These are phyloP conservation scores for Agonopterix alstromeriana DNA, from an alignment of 2,888 invertebrate genomes.

Conservation along the genomic window DNA sequence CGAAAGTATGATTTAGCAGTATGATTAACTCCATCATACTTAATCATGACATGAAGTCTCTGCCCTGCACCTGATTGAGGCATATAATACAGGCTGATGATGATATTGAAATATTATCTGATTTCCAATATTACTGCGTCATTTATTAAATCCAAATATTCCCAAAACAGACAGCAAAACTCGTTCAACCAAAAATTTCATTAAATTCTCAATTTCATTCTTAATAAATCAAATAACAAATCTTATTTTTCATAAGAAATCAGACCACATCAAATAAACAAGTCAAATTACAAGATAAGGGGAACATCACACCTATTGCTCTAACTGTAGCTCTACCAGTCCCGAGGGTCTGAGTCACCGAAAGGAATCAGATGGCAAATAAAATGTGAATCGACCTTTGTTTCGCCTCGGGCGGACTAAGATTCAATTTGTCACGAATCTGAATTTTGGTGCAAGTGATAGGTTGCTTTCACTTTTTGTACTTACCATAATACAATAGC, in stretches of 20 bases:
- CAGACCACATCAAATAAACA: neutral
- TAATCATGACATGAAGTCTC: too few species aligned
- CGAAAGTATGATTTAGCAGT: too few species aligned
- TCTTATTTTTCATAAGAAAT: neutral
- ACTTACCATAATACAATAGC: too few species aligned
- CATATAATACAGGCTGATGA: too few species aligned
- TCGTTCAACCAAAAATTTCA: neutral
- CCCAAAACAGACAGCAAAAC: neutral
- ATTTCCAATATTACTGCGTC: too few species aligned
- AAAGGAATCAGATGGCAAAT: conserved; percentile 63
- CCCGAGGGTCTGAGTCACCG: conserved; percentile 15
- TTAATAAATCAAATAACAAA: neutral
- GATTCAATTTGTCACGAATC: conserved; percentile 70
- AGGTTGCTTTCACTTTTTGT: too few species aligned
- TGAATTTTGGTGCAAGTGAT: conserved; percentile 22
- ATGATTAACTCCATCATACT: too few species aligned
- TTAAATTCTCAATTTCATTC: neutral
- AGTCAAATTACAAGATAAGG: neutral
- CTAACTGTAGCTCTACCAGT: conserved; percentile 32
- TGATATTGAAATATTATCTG: too few species aligned
- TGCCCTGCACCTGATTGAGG: too few species aligned
- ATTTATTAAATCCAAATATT: too few species aligned
- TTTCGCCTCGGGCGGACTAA: conserved; percentile 56
- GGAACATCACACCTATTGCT: conserved; percentile 8
- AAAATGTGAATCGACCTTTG: conserved; percentile 65